Evolutionary conservation across 2,113 vertebrate genomes (phyloP), one percentile per base, ranked within the genome.

Genomic region (Meriones unguiculatus): DNA sequence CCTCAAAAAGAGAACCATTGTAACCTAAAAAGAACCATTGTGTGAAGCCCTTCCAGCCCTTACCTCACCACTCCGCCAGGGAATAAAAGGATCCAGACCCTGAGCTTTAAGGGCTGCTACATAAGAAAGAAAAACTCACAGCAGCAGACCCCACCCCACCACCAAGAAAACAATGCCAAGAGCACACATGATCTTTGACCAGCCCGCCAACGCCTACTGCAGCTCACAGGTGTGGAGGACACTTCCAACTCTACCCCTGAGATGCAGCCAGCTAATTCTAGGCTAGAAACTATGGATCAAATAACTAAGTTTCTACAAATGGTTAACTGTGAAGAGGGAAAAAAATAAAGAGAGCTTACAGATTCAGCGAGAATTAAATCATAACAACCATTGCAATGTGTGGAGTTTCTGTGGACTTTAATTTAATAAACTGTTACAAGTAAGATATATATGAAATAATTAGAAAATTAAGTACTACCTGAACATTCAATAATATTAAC

Each of bases 311-410:
- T 94, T 95, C 57, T 89, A 62, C 8, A 11, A 46, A 91, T 94
- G 17, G 70, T 87, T 64, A 76, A 86, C 0, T 2, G 4, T 28
- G 65, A 77, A 91, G 12, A 59, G 11, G 22, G 20, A 77, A 77
- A 32, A 28, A 90, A 30, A 62, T 22, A 8, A 20, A 94, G 18
- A 41, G 2, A 73, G 28, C 12, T 62, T 78, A 75, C 7, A 52
- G 24, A 52, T 92, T 72, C 87, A 97, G 57, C 3, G 41, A 93
- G 46, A 92, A 92, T 77, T 89, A 95, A 96, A 92, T 95, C 59
- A 30, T 64, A 90, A 65, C 84, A 62, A 69, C 65, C 69, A 77
- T 20, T 82, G 38, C 25, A 95, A 75, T 75, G 30, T 76, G 12
- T 84, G 28, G 20, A 35, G 38, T 11, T 92, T 87, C 90, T 73